Conservation (phyloP, 2,888 invertebrate species). For the Drosophila aldrichi region DNA sequence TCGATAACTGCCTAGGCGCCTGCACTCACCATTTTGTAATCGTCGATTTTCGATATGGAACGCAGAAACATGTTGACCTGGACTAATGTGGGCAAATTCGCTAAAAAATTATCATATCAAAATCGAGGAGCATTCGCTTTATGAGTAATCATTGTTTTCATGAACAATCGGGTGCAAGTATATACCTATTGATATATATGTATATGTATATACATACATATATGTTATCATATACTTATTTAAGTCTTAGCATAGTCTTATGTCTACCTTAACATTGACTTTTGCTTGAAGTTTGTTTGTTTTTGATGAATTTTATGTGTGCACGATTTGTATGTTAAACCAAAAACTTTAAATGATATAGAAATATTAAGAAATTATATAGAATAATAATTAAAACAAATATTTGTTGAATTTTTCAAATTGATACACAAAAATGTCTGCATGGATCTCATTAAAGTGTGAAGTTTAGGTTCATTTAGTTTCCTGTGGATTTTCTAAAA, state of each 20-base stretch:
- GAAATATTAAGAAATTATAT: constrained; percentile 33
- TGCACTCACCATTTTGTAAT: constrained; percentile 98
- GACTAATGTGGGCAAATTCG: constrained; percentile 94
- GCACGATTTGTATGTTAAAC: constrained; percentile 66
- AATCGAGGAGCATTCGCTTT: constrained; percentile 50
- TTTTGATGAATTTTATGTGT: constrained; percentile 74
- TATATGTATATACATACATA: not conserved
- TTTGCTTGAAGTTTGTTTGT: constrained; percentile 5
- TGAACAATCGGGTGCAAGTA: constrained; percentile 4
- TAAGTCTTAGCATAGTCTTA: constrained; percentile 15
- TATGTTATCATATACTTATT: not conserved
- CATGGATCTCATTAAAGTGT: constrained; percentile 84
- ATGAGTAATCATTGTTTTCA: constrained; percentile 27
- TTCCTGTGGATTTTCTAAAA: constrained; percentile 5
- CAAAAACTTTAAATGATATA: constrained; percentile 6
- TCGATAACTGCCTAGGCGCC: constrained; percentile 33
- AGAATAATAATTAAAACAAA: constrained; percentile 33
- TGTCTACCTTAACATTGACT: constrained; percentile 29
- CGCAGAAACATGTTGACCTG: constrained; percentile 97
- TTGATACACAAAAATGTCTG: constrained; percentile 81
- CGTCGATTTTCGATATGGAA: constrained; percentile 99
- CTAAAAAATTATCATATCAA: constrained; percentile 86
- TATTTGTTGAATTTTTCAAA: constrained; percentile 16
- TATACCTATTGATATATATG: constrained; percentile 3
- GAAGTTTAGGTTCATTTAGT: constrained; percentile 11